These are phyloP conservation scores for Hassar affinis DNA, from an alignment of 2,113 vertebrate species.

Conservation along the genomic window DNA sequence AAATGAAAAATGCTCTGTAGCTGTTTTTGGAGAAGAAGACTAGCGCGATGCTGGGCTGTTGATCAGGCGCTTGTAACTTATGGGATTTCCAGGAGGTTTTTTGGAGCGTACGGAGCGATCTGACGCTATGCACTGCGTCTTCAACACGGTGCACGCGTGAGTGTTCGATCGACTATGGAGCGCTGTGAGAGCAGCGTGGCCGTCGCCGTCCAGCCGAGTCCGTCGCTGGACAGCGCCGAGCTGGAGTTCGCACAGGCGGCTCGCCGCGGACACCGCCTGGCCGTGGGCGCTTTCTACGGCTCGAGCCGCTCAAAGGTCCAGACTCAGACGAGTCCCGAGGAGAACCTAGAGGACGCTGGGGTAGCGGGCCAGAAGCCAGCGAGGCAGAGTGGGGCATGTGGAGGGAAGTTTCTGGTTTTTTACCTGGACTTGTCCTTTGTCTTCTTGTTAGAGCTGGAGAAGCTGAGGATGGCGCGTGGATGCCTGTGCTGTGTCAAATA, in stretches of 20 bases:
- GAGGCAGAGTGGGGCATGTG: slow-evolving; percentile 60
- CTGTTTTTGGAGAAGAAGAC: not conserved
- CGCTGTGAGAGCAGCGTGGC: slow-evolving; percentile 86
- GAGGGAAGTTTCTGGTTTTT: slow-evolving; percentile 88
- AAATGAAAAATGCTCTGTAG: slow-evolving; percentile 19
- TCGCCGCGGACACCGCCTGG: slow-evolving; percentile 77
- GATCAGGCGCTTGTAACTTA: not conserved
- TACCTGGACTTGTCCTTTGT: slow-evolving; percentile 87
- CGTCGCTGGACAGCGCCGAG: slow-evolving; percentile 85
- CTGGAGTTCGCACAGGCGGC: slow-evolving; percentile 78
- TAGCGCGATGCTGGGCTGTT: not conserved
- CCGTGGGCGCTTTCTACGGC: slow-evolving; percentile 84
- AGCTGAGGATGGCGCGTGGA: slow-evolving; percentile 93
- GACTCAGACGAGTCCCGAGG: slow-evolving; percentile 57
- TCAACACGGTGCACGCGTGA: not conserved
- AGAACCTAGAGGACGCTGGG: slow-evolving; percentile 20
- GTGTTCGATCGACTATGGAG: slow-evolving; percentile 71
- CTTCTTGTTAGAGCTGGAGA: slow-evolving; percentile 90
- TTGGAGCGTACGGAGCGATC: not conserved
- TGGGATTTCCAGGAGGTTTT: not conserved
- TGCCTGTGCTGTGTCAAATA: slow-evolving; percentile 99
- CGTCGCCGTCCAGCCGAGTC: slow-evolving; percentile 78
- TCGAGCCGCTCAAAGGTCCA: slow-evolving; percentile 69
- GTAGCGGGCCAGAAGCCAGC: slow-evolving; percentile 42
- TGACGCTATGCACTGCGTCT: not conserved